A percentile compares a stretch with the other conserved stretches of the same genome.
Evolutionary conservation across 2,797 vertebrate genomes (phyloP).

Genomic region (Pseudopleuronectes americanus): DNA sequence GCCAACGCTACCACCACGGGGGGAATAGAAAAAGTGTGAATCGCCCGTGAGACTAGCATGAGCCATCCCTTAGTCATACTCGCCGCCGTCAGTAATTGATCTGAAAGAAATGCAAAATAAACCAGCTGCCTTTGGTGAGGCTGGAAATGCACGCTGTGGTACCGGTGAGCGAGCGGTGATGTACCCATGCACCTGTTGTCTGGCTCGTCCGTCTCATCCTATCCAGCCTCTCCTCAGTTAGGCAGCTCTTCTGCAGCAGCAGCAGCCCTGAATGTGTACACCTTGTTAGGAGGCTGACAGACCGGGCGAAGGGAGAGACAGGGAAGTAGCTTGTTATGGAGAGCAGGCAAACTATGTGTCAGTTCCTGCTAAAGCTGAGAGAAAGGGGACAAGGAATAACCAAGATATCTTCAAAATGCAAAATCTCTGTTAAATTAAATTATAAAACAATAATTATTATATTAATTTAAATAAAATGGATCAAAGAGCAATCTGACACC

Average conservation of each 20-base stretch:
- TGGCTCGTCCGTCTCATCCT: slow-evolving; percentile 63
- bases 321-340: slow-evolving; percentile 67
- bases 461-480: slow-evolving; percentile 31
- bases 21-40: slow-evolving; percentile 56
- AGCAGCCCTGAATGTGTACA: slow-evolving; percentile 66
- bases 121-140: slow-evolving; percentile 60
- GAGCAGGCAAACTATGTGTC: slow-evolving; percentile 62
- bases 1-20: slow-evolving; percentile 51
- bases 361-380: slow-evolving; percentile 35
- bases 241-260: slow-evolving; percentile 61
- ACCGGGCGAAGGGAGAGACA: slow-evolving; percentile 63
- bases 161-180: slow-evolving; percentile 45
- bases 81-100: slow-evolving; percentile 63
- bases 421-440: slow-evolving; percentile 15
- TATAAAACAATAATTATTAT: slow-evolving; percentile 12
- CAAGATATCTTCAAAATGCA: neutral
- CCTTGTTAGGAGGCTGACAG: slow-evolving; percentile 74
- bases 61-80: slow-evolving; percentile 69
- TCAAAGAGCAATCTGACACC: slow-evolving; percentile 52
- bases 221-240: slow-evolving; percentile 67
- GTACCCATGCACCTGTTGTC: slow-evolving; percentile 69
- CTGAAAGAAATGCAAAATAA: slow-evolving; percentile 44
- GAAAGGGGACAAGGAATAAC: slow-evolving; percentile 34
- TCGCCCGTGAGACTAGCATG: slow-evolving; percentile 64
- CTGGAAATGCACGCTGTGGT: slow-evolving; percentile 40